A percentile compares a stretch with the other conserved stretches of the same genome.
Conservation (phyloP, 2,888 invertebrate species). For the Vanessa cardui region DNA sequence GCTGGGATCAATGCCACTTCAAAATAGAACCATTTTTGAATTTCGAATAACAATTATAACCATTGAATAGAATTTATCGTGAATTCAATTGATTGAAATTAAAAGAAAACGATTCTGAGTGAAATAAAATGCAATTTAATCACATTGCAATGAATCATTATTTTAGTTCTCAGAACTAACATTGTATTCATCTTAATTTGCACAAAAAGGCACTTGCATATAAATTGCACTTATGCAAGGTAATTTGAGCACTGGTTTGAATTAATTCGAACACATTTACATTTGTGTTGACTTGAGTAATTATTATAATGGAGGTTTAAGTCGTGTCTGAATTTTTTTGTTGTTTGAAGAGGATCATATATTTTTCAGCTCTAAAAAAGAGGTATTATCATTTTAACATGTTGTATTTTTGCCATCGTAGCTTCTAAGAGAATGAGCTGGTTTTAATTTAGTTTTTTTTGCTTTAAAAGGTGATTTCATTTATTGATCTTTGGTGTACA, state of each 20-base stretch:
- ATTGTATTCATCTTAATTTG: background rate
- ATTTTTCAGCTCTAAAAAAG: too few species aligned
- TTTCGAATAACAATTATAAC: too few species aligned
- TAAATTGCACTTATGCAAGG: conserved; percentile 3
- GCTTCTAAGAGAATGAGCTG: too few species aligned
- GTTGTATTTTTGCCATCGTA: too few species aligned
- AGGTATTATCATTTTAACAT: too few species aligned
- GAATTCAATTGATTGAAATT: too few species aligned
- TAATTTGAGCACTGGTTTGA: conserved; percentile 5
- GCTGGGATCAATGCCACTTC: too few species aligned
- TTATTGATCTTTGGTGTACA: too few species aligned
- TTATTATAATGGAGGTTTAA: background rate
- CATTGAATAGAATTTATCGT: too few species aligned
- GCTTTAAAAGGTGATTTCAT: too few species aligned
- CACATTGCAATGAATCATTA: background rate
- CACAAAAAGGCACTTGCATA: conserved; percentile 7
- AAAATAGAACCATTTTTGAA: too few species aligned
- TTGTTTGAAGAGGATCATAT: background rate
- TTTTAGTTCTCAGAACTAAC: background rate
- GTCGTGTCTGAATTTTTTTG: background rate
- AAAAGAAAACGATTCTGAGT: background rate
- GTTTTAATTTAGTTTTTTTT: too few species aligned
- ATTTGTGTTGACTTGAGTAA: background rate
- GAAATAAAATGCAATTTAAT: background rate
- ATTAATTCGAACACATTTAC: conserved; percentile 4